Evolutionary conservation across 2,797 vertebrate genomes (phyloP).

Genomic region (Chrosomus eos): DNA sequence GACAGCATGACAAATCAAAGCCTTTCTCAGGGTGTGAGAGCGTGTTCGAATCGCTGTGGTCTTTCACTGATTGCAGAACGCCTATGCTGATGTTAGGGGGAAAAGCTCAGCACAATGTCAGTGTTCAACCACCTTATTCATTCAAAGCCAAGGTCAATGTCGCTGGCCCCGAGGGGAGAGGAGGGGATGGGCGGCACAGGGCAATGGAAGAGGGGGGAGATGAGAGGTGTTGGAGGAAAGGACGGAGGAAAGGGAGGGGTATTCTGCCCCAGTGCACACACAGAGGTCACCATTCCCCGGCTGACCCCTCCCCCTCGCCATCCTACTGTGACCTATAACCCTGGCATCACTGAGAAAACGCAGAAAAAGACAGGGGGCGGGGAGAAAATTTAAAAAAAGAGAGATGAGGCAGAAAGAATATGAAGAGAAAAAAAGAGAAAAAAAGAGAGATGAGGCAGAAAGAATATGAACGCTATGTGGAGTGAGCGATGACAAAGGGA

Average conservation of each 20-base stretch:
- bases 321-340: constrained; percentile 81
- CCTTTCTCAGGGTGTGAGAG: constrained; percentile 59
- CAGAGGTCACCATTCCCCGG: constrained; percentile 84
- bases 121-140: constrained; percentile 71
- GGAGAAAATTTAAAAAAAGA: constrained; percentile 67
- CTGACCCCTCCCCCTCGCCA: constrained; percentile 76
- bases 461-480: constrained; percentile 63
- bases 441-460: constrained; percentile 50
- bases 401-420: constrained; percentile 50
- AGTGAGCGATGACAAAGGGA: constrained; percentile 75
- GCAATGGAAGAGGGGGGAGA: constrained; percentile 71
- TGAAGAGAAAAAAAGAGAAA: constrained; percentile 61
- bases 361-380: constrained; percentile 71
- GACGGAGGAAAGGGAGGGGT: constrained; percentile 77
- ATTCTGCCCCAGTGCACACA: constrained; percentile 85
- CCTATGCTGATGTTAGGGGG: constrained; percentile 59
- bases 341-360: constrained; percentile 78
- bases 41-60: constrained; percentile 63
- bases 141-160: constrained; percentile 85
- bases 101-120: constrained; percentile 58
- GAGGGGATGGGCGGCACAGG: constrained; percentile 65
- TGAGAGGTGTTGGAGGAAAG: constrained; percentile 70
- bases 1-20: constrained; percentile 67
- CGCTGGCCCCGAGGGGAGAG: constrained; percentile 76
- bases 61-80: constrained; percentile 33